phyloP scores from a whole-genome alignment of 2,113 vertebrate species.

The Paramisgurnus dabryanus region DNA sequence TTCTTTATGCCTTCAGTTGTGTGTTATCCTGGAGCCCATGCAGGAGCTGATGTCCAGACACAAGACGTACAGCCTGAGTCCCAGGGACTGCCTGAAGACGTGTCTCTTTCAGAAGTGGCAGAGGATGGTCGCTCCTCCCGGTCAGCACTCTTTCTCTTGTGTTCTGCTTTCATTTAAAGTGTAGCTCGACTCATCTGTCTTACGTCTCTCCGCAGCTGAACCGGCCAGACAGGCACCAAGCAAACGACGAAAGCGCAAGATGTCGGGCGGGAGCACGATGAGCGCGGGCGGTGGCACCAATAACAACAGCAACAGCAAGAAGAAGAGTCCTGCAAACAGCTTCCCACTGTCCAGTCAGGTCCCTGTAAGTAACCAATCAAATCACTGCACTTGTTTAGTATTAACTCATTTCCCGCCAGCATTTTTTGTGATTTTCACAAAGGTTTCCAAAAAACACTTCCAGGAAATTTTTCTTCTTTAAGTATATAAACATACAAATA shows the following conservation, averaged over 20 bases:
- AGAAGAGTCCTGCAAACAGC: constrained; percentile 98
- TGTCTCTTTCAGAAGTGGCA: constrained; percentile 99
- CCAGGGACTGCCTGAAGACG: constrained; percentile 98
- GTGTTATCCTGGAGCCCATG: constrained; percentile 99
- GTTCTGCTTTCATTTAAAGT: not conserved
- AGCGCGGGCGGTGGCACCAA: constrained; percentile 89
- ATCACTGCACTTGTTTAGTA: not conserved
- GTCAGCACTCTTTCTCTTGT: constrained; percentile 62
- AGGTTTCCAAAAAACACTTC: no score
- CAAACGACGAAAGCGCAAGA: constrained; percentile 98
- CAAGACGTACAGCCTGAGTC: constrained; percentile 99
- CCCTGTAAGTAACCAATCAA: constrained; percentile 88
- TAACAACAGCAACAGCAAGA: constrained; percentile 98
- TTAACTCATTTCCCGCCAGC: no score
- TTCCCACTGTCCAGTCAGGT: constrained; percentile 99
- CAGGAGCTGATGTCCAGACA: constrained; percentile 99
- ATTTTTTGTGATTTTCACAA: no score
- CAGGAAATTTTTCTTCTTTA: no score
- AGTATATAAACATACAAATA: no score
- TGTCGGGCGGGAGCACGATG: constrained; percentile 97
- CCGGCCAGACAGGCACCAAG: constrained; percentile 94
- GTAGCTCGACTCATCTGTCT: not conserved
- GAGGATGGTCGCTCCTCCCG: constrained; percentile 97
- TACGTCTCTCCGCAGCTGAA: constrained; percentile 77
- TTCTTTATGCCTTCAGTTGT: constrained; percentile 77